phyloP scores from a whole-genome alignment of 2,888 invertebrate species.

The Agelastica alni region DNA sequence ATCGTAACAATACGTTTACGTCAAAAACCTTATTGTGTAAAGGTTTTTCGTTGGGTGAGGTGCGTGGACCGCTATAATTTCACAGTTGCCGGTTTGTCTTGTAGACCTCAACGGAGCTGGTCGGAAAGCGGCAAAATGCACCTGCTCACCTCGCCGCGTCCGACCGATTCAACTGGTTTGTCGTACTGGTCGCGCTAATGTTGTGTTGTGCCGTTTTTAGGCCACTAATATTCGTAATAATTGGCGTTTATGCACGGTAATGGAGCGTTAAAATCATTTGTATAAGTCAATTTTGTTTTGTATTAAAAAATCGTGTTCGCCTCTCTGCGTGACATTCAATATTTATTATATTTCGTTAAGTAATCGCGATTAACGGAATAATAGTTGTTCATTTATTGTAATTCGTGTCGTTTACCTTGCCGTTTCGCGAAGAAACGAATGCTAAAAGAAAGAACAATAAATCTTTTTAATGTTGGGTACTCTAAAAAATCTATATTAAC shows the following conservation, averaged over 20 bases:
- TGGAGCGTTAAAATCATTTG: neutral
- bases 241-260: neutral
- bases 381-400: too few relatives aligned
- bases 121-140: neutral
- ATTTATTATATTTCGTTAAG: neutral
- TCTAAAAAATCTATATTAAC: too few relatives aligned
- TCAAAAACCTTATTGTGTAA: too few relatives aligned
- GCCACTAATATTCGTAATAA: too few relatives aligned
- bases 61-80: constrained; percentile 1
- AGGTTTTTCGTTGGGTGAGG: neutral
- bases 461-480: too few relatives aligned
- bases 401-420: too few relatives aligned
- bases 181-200: constrained; percentile 1
- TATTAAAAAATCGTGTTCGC: neutral
- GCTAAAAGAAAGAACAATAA: too few relatives aligned
- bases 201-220: constrained; percentile 1
- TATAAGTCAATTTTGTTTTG: neutral
- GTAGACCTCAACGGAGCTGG: constrained; percentile 1
- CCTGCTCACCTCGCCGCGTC: constrained; percentile 3
- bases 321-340: neutral
- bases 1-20: too few relatives aligned
- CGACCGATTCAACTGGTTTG: constrained; percentile 3
- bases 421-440: too few relatives aligned
- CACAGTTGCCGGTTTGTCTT: constrained; percentile 5
- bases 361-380: too few relatives aligned